These are phyloP conservation scores for Pyxicephalus adspersus DNA, from an alignment of 2,113 vertebrate genomes.

Conservation along the genomic window DNA sequence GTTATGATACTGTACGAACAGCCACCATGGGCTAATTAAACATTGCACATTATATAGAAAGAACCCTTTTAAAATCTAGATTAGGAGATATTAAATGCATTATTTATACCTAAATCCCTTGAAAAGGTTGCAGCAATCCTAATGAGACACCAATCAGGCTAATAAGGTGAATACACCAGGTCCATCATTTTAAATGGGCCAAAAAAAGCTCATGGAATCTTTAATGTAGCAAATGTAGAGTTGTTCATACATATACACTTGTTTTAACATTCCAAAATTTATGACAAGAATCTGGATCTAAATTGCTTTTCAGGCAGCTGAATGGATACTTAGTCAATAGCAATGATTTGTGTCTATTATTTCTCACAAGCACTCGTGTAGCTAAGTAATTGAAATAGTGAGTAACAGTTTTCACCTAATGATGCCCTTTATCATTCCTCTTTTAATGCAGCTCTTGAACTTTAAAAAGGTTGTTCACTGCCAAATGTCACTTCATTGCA, in stretches of 20 bases:
- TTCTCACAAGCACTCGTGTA: conserved; percentile 64
- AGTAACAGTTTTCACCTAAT: conserved; percentile 71
- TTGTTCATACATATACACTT: conserved; percentile 52
- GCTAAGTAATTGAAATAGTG: conserved; percentile 69
- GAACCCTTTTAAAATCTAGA: conserved; percentile 62
- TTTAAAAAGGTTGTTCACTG: conserved; percentile 73
- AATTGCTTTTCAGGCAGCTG: conserved; percentile 59
- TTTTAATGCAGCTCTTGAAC: conserved; percentile 72
- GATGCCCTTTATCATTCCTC: conserved; percentile 72
- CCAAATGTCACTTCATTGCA: conserved; percentile 68
- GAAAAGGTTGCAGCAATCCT: conserved; percentile 60
- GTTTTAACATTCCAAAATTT: conserved; percentile 62
- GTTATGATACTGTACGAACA: conserved; percentile 48
- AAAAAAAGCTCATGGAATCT: conserved; percentile 57
- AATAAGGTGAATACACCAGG: conserved; percentile 60
- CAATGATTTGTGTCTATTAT: conserved; percentile 68
- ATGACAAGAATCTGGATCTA: conserved; percentile 54
- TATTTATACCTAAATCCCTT: conserved; percentile 45
- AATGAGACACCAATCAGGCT: conserved; percentile 58
- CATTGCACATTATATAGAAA: conserved; percentile 59
- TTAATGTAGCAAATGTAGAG: conserved; percentile 55
- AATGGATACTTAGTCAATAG: conserved; percentile 64
- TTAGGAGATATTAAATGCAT: conserved; percentile 65
- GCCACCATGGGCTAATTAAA: conserved; percentile 66
- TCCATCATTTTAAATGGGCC: conserved; percentile 59